Evolutionary conservation across 2,888 invertebrate genomes (phyloP).

Genomic region (Biston betularia): DNA sequence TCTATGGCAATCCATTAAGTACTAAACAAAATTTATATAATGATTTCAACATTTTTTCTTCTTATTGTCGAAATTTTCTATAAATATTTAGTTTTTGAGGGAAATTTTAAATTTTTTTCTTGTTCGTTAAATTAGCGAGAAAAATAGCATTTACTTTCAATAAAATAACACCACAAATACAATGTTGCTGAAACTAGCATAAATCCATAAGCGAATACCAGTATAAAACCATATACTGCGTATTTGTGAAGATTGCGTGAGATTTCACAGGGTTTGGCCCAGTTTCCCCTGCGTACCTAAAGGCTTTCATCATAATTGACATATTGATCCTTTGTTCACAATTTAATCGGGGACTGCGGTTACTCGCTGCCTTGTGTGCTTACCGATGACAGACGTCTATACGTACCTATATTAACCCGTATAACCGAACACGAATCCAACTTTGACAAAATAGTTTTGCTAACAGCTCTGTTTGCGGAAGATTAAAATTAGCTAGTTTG

Average conservation of each 20-base stretch:
- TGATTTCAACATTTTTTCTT: no score
- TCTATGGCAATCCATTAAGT: no score
- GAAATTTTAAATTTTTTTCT: no score
- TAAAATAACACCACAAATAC: not conserved
- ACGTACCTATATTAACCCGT: conserved; percentile 1
- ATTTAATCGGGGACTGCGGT: conserved; percentile 33
- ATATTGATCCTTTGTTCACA: conserved; percentile 35
- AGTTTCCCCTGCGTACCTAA: conserved; percentile 19
- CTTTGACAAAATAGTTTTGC: no score
- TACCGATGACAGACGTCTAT: conserved; percentile 14
- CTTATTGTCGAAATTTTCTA: no score
- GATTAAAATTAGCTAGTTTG: no score
- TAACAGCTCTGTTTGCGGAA: no score
- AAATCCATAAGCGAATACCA: not conserved
- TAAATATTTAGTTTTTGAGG: no score
- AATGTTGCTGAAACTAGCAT: not conserved
- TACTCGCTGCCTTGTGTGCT: conserved; percentile 13
- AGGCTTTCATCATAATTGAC: conserved; percentile 38
- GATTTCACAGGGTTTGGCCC: conserved; percentile 22
- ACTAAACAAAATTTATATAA: no score
- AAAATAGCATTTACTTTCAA: not conserved
- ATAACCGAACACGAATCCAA: not conserved
- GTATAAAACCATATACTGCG: conserved; percentile 23
- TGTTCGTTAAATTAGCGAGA: no score
- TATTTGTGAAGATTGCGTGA: conserved; percentile 41